Conservation (phyloP, 1,140 invertebrate species). For the Zaprionus nigranus region DNA sequence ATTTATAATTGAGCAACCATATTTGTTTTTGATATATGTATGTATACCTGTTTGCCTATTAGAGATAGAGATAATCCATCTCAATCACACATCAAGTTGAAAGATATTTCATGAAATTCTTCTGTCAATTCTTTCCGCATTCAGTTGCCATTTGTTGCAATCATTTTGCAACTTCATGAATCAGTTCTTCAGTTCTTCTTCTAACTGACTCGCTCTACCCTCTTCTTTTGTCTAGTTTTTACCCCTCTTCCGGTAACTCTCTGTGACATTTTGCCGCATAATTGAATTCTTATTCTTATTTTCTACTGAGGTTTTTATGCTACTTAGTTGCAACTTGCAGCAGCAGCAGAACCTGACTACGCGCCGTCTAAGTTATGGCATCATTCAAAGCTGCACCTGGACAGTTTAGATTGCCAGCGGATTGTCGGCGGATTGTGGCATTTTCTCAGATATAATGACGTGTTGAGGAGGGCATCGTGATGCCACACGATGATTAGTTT, state of each 20-base stretch:
- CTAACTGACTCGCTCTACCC: neutral
- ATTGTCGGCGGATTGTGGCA: constrained; percentile 22
- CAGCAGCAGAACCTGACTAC: constrained; percentile 51
- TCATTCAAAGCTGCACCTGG: constrained; percentile 66
- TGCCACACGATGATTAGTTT: constrained; percentile 67
- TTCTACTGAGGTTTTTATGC: constrained; percentile 1
- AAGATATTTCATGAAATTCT: constrained; percentile 12
- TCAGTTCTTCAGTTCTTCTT: constrained; percentile 37
- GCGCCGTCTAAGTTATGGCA: constrained; percentile 68
- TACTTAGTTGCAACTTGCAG: constrained; percentile 32
- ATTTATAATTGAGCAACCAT: constrained; percentile 1
- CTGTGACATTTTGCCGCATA: constrained; percentile 79
- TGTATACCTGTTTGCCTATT: neutral
- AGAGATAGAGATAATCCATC: constrained; percentile 2
- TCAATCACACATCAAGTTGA: neutral
- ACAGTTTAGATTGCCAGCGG: constrained; percentile 59
- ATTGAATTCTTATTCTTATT: constrained; percentile 75
- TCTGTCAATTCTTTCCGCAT: constrained; percentile 9
- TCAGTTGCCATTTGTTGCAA: constrained; percentile 62
- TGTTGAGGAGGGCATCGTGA: constrained; percentile 72
- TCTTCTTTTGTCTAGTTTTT: constrained; percentile 3
- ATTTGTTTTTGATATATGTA: neutral
- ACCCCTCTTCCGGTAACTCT: constrained; percentile 33
- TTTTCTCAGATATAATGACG: constrained; percentile 65
- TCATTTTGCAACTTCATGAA: constrained; percentile 74